These are phyloP conservation scores for Helicoverpa armigera DNA, from an alignment of 1,140 invertebrate genomes.

Conservation along the genomic window DNA sequence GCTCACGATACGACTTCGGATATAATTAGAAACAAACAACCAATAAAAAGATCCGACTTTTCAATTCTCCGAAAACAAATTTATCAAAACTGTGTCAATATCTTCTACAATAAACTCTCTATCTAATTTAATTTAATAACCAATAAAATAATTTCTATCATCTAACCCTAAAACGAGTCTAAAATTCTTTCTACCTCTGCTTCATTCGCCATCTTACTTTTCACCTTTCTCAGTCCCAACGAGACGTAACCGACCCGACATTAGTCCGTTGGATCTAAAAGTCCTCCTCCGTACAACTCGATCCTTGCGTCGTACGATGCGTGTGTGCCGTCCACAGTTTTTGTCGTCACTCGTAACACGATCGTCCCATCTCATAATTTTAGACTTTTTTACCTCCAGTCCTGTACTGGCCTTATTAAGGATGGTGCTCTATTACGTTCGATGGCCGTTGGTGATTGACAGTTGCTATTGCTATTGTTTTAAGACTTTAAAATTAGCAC, in stretches of 20 bases:
- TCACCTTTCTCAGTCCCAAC: background rate
- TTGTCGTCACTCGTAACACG: slow-evolving; percentile 76
- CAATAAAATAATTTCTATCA: no score
- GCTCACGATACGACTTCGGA: slow-evolving; percentile 38
- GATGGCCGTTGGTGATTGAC: slow-evolving; percentile 67
- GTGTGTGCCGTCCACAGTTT: slow-evolving; percentile 60
- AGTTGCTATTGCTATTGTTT: slow-evolving; percentile 66
- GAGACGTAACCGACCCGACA: slow-evolving; percentile 55
- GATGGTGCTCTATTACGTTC: slow-evolving; percentile 65
- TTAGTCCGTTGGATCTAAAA: slow-evolving; percentile 56
- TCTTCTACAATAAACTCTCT: no score
- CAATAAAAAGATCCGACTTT: background rate
- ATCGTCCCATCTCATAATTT: slow-evolving; percentile 80
- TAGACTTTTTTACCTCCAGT: slow-evolving; percentile 69
- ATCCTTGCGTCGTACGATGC: slow-evolving; percentile 60
- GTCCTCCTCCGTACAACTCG: slow-evolving; percentile 59
- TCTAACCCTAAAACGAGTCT: no score
- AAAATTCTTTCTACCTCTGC: no score
- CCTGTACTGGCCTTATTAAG: slow-evolving; percentile 75
- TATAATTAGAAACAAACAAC: slow-evolving; percentile 9
- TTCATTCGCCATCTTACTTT: background rate
- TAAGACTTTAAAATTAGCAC: slow-evolving; percentile 30
- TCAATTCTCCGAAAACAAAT: background rate
- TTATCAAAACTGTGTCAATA: no score
- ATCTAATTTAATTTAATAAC: no score